These are phyloP conservation scores for Choloepus didactylus DNA, from an alignment of 2,797 vertebrate genomes.

Conservation along the genomic window DNA sequence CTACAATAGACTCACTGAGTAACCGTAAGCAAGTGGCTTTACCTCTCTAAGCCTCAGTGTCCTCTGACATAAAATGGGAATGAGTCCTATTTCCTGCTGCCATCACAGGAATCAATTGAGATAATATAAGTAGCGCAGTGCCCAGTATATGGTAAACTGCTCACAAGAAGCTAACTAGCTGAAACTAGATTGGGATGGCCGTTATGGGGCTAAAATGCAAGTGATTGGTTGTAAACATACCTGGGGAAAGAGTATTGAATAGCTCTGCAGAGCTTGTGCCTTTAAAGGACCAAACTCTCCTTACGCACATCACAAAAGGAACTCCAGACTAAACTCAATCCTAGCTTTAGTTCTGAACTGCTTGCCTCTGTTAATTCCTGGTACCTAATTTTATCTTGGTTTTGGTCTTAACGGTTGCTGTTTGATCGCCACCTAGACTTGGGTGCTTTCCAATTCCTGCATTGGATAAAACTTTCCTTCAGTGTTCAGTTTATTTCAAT, in stretches of 20 bases:
- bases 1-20: neutral
- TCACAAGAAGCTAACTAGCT: neutral
- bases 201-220: neutral
- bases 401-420: neutral
- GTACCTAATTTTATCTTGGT: neutral
- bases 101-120: fast-evolving
- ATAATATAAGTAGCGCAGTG: neutral
- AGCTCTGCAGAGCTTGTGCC: neutral
- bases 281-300: no score
- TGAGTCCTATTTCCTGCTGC: neutral
- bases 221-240: neutral
- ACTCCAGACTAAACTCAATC: fast-evolving
- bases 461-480: neutral
- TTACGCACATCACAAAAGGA: fast-evolving
- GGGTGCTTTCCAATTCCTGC: neutral
- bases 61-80: neutral
- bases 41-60: neutral
- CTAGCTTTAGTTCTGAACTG: neutral
- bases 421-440: neutral
- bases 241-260: fast-evolving
- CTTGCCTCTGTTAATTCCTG: neutral
- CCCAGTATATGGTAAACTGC: neutral
- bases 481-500: neutral
- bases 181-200: neutral
- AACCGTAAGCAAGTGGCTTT: neutral